Conservation (phyloP, 1,140 invertebrate genomes). For the Meloidogyne chitwoodi region DNA sequence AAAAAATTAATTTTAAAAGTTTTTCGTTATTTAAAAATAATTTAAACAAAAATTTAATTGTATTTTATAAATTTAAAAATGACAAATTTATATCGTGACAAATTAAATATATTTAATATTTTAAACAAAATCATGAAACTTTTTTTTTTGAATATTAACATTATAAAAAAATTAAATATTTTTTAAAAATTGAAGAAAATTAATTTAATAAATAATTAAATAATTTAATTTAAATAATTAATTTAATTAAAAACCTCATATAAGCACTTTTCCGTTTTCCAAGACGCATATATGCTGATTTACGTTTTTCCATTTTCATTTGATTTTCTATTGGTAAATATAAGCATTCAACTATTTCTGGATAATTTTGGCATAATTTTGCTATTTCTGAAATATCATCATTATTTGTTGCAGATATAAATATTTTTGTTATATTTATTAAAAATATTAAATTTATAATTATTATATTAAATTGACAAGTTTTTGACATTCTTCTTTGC, state of each 20-base stretch:
- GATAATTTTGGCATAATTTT: background rate
- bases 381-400: background rate
- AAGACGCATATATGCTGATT: slow-evolving; percentile 35
- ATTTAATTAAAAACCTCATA: slow-evolving; percentile 21
- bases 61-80: too few species aligned
- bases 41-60: too few species aligned
- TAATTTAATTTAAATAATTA: background rate
- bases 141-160: too few species aligned
- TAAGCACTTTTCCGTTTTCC: slow-evolving; percentile 33
- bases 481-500: too few species aligned
- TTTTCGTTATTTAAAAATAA: too few species aligned
- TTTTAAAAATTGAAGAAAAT: too few species aligned
- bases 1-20: background rate
- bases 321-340: background rate
- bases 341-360: background rate
- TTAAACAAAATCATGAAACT: too few species aligned
- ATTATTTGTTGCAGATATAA: background rate
- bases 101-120: too few species aligned
- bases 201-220: background rate
- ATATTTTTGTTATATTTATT: background rate
- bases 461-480: background rate
- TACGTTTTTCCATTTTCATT: slow-evolving; percentile 18
- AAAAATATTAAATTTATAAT: background rate
- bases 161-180: too few species aligned
- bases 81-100: too few species aligned